Evolutionary conservation across 2,797 vertebrate species (phyloP).

Genomic region (Limosa lapponica): DNA sequence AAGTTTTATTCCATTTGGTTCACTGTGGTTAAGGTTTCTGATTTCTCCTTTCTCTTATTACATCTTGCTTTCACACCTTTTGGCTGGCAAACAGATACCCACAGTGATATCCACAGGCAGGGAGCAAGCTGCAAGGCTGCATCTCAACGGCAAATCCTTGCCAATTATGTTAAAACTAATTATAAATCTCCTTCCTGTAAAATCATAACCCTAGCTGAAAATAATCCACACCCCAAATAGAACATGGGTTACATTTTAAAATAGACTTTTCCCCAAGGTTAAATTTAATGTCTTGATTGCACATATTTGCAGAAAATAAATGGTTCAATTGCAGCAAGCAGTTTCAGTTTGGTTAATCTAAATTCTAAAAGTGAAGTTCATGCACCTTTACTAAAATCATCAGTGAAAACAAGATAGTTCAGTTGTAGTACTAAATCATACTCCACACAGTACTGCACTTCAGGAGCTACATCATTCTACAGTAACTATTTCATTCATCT

Average conservation of each 20-base stretch:
- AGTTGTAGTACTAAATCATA: conserved; percentile 60
- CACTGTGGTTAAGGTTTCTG: neutral
- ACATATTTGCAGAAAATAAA: conserved; percentile 48
- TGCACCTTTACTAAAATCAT: conserved; percentile 43
- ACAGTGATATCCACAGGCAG: conserved; percentile 14
- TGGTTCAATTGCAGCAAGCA: neutral
- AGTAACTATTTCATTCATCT: conserved; percentile 73
- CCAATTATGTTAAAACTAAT: conserved; percentile 65
- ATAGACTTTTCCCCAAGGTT: neutral
- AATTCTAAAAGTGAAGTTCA: conserved; percentile 52
- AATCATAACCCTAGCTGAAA: conserved; percentile 48
- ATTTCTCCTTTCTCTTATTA: conserved; percentile 17
- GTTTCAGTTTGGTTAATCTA: conserved; percentile 65
- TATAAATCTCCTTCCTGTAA: conserved; percentile 55
- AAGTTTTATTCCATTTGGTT: neutral
- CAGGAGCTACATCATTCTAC: conserved; percentile 59
- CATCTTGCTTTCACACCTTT: conserved; percentile 23
- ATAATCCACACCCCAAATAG: conserved; percentile 41
- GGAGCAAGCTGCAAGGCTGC: conserved; percentile 26
- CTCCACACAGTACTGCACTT: conserved; percentile 10
- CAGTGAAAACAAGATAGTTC: conserved; percentile 57
- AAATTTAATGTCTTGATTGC: conserved; percentile 40
- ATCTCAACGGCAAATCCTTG: conserved; percentile 32
- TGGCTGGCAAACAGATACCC: conserved; percentile 31
- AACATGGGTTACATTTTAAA: conserved; percentile 32